A percentile compares a stretch with the other conserved stretches of the same genome.
These are phyloP conservation scores for Tachysurus vachellii DNA, from an alignment of 2,113 vertebrate genomes.

Conservation along the genomic window DNA sequence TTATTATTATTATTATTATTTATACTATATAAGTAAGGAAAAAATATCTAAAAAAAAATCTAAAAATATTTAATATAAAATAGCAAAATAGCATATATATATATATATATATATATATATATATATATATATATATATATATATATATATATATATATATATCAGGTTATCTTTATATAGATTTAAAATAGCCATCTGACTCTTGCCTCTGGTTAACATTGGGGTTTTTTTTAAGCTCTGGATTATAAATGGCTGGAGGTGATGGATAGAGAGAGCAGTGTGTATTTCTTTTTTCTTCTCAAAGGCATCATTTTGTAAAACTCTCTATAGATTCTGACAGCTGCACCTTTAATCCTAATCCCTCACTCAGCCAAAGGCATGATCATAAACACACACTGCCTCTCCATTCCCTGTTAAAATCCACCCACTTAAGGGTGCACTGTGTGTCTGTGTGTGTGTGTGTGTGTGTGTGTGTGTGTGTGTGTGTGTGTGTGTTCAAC, in stretches of 20 bases:
- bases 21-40: no score
- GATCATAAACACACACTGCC: background rate
- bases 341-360: slow-evolving; percentile 30
- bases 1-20: no score
- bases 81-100: no score
- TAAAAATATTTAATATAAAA: no score
- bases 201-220: no score
- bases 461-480: slow-evolving; percentile 29
- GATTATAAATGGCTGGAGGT: background rate
- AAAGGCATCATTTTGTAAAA: background rate
- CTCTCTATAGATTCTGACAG: background rate
- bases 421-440: background rate
- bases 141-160: no score
- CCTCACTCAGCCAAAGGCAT: slow-evolving; percentile 28
- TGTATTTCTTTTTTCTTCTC: background rate
- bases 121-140: no score
- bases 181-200: no score
- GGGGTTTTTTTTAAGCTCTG: background rate
- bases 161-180: no score
- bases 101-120: no score
- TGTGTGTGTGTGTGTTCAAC: slow-evolving; percentile 24
- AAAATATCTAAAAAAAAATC: no score
- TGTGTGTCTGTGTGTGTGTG: slow-evolving; percentile 9
- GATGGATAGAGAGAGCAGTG: background rate
- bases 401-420: background rate